phyloP scores from a whole-genome alignment of 2,797 vertebrate species.

The Ambastaia sidthimunki region DNA sequence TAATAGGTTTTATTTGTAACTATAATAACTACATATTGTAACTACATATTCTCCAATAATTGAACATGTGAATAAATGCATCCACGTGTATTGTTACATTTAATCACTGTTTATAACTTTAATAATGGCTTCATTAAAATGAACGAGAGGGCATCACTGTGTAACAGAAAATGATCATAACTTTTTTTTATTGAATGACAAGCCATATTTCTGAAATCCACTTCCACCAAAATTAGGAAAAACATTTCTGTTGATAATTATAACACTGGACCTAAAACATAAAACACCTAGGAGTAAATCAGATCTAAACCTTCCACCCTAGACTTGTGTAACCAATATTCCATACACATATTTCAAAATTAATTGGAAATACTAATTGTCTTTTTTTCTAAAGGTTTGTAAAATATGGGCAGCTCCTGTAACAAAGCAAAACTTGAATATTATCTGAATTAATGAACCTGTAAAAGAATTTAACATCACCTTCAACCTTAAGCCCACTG shows the following conservation, averaged over 20 bases:
- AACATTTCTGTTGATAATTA: constrained; percentile 62
- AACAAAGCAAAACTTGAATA: constrained; percentile 2
- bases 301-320: constrained; percentile 53
- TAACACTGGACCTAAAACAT: constrained; percentile 18
- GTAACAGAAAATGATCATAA: constrained; percentile 14
- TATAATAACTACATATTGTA: not conserved
- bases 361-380: constrained; percentile 63
- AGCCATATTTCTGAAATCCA: constrained; percentile 78
- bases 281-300: constrained; percentile 37
- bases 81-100: too few relatives aligned
- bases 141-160: too few relatives aligned
- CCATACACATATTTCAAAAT: constrained; percentile 65
- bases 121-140: too few relatives aligned
- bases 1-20: not conserved
- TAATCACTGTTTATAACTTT: too few relatives aligned
- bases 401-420: not conserved
- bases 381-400: not conserved
- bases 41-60: too few relatives aligned
- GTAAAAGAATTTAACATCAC: not conserved
- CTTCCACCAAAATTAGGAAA: constrained; percentile 65
- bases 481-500: not conserved
- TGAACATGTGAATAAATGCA: too few relatives aligned
- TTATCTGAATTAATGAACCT: not conserved
- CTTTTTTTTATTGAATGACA: constrained; percentile 81
- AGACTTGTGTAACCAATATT: constrained; percentile 60